Conservation (phyloP, 2,113 vertebrate genomes). For the Callospermophilus lateralis region DNA sequence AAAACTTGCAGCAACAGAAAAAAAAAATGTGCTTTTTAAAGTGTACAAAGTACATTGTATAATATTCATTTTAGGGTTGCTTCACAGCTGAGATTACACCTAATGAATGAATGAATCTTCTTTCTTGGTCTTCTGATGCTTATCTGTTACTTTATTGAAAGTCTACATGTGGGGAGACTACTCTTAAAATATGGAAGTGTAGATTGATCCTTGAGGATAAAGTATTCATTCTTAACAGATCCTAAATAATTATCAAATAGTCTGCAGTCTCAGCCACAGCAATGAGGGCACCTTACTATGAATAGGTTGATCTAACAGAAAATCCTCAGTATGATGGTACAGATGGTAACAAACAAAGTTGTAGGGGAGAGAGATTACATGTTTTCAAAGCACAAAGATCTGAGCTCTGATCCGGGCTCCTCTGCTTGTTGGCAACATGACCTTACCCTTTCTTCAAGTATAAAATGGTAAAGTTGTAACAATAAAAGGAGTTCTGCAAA, state of each 20-base stretch:
- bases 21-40: background rate
- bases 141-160: background rate
- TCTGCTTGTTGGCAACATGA: background rate
- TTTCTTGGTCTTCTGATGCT: constrained; percentile 5
- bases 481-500: background rate
- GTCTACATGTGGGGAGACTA: background rate
- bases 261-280: background rate
- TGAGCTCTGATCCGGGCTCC: background rate
- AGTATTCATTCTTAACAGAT: background rate
- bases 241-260: constrained; percentile 19
- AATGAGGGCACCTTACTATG: background rate
- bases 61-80: constrained; percentile 57
- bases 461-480: background rate
- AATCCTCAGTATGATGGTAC: background rate
- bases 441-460: background rate
- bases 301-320: background rate
- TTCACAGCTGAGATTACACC: constrained; percentile 75
- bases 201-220: background rate
- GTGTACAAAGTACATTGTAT: constrained; percentile 8
- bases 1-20: background rate
- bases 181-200: background rate
- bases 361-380: background rate
- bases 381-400: background rate
- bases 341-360: background rate
- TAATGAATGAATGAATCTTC: constrained; percentile 54